Evolutionary conservation across 1,140 invertebrate genomes (phyloP), one percentile per base, ranked within the genome.

Genomic region (Pogonognathellus flavescens): DNA sequence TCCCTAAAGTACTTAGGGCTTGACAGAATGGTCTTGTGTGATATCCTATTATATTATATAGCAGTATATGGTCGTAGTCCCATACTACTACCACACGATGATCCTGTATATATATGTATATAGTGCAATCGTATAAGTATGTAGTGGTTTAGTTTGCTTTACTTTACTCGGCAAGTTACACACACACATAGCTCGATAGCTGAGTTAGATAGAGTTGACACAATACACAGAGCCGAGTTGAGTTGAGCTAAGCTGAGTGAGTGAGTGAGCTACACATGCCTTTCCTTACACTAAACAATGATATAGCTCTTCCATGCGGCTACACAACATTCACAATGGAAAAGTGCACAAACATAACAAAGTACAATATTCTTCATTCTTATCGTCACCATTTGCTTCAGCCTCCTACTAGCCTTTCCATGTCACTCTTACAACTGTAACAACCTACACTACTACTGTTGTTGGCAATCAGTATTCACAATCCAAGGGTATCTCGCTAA

Each of bases 1-100:
- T 81, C 80, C 80, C 80, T 55, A 81, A 81, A 81, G 80, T 81
- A 81, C 80, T 81, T 81, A 55, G 80, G 80, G 80, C 80, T 81
- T 57, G 53, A 57, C 50, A 81, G 80, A 55, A 76, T 76, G 70
- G 70, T 76, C 70, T 76, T 76, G 70, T 76, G 70, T 76, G 70
- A 25, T 76, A 76, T 76, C 70, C 70, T 76, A 76, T 76, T 76
- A 76, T 76, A 76, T 76, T 76, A 76, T 76, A 76, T 76, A 49
- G 49, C 31, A 13, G 70, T n/a, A 14, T n/a, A n/a, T n/a, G n/a
- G 31, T 41, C 1, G 1, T 41, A 41, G 31, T 41, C 6, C 31
- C 31, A 41, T 41, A 41, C 31, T 41, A 41, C 31, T 41, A 41
- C 31, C 1, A 41, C 6, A 41, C 1, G 31, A 41, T 1, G 6